These are phyloP conservation scores for Hippolais icterina DNA, from an alignment of 2,113 vertebrate genomes.

Conservation along the genomic window DNA sequence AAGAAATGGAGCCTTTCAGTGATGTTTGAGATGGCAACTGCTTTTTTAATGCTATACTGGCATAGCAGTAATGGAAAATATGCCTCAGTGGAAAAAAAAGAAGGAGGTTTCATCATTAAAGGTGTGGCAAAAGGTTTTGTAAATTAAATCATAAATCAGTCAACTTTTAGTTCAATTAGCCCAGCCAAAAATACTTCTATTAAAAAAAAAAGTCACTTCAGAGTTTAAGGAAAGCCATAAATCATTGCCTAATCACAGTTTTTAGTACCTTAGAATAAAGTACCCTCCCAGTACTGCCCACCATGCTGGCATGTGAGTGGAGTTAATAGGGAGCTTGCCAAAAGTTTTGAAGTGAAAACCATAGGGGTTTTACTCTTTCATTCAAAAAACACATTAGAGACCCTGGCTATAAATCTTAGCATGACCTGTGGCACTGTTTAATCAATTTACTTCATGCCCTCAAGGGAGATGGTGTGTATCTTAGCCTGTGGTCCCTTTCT, in stretches of 20 bases:
- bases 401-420: constrained; percentile 22
- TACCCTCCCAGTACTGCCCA: not conserved
- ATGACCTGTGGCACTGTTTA: not conserved
- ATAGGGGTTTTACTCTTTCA: constrained; percentile 23
- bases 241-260: constrained; percentile 57
- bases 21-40: constrained; percentile 60
- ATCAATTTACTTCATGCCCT: constrained; percentile 7
- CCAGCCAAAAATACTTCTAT: constrained; percentile 52
- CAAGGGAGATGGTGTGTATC: not conserved
- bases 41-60: constrained; percentile 36
- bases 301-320: not conserved
- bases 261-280: constrained; percentile 37
- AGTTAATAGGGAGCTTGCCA: constrained; percentile 26
- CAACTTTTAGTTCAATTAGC: constrained; percentile 72
- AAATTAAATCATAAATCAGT: constrained; percentile 73
- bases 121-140: constrained; percentile 60
- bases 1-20: constrained; percentile 53
- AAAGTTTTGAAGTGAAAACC: constrained; percentile 4
- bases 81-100: constrained; percentile 35
- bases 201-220: constrained; percentile 38
- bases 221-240: constrained; percentile 58
- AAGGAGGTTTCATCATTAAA: constrained; percentile 55
- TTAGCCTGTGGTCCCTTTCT: not conserved
- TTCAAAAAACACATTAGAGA: constrained; percentile 47
- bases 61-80: constrained; percentile 66